Evolutionary conservation across 2,113 vertebrate species (phyloP).

Genomic region (Scalopus aquaticus): DNA sequence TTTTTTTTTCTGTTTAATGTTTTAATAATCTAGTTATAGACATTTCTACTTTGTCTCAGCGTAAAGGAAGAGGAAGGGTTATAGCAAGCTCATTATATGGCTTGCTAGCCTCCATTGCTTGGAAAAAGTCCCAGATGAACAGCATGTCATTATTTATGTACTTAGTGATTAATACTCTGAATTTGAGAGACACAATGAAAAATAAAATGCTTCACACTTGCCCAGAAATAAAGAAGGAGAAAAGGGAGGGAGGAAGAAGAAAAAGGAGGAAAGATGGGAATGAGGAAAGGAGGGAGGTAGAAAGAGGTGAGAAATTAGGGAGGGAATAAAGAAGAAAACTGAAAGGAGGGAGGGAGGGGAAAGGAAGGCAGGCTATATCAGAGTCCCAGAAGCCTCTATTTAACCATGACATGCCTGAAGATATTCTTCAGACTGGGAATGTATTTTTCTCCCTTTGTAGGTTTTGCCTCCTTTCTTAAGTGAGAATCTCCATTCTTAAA

Average conservation of each 20-base stretch:
- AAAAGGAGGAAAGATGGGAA: too few species aligned
- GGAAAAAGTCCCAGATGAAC: slow-evolving; percentile 45
- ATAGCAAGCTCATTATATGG: background rate
- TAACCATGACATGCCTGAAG: background rate
- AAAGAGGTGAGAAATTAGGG: background rate
- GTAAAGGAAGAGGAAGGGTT: background rate
- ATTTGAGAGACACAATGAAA: slow-evolving; percentile 10
- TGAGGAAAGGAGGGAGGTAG: background rate
- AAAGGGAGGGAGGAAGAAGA: too few species aligned
- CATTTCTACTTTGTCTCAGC: slow-evolving; percentile 9
- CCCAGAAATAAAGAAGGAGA: background rate
- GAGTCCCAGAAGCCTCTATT: background rate
- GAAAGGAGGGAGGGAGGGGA: background rate
- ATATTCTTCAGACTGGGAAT: background rate
- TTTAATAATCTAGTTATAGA: slow-evolving; percentile 4
- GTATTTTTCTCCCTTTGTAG: background rate
- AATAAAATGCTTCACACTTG: background rate
- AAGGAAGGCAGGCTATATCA: background rate
- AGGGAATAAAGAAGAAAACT: background rate
- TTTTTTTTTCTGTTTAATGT: background rate
- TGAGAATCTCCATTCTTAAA: slow-evolving; percentile 16
- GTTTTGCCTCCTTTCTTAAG: slow-evolving; percentile 18
- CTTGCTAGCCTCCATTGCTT: background rate
- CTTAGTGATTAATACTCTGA: background rate
- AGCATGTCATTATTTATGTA: slow-evolving; percentile 6